Conservation (phyloP, 1,140 invertebrate genomes). For the Platyscapa corneri region DNA sequence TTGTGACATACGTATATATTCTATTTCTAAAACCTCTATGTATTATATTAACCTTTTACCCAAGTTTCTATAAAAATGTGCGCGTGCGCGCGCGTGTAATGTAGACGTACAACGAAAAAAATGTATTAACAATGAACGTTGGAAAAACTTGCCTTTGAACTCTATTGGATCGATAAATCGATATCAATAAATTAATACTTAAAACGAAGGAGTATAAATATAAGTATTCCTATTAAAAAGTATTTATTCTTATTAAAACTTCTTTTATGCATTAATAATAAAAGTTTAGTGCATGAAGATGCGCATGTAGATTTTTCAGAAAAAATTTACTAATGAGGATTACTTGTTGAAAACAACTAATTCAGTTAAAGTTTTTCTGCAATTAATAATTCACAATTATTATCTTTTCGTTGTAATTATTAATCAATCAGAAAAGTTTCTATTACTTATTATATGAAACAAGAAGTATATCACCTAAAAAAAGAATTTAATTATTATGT, state of each 20-base stretch:
- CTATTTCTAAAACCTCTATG: conserved; percentile 29
- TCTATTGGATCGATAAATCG: conserved; percentile 38
- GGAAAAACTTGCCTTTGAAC: conserved; percentile 50
- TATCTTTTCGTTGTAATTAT: neutral
- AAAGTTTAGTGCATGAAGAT: conserved; percentile 52
- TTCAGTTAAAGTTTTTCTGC: neutral
- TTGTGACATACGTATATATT: neutral
- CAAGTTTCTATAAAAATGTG: conserved; percentile 19
- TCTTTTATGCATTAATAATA: conserved; percentile 58
- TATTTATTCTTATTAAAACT: conserved; percentile 57
- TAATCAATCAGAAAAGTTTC: neutral
- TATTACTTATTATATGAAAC: neutral
- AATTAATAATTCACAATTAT: neutral
- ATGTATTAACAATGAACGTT: conserved; percentile 33
- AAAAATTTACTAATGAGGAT: neutral
- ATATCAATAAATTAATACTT: conserved; percentile 28
- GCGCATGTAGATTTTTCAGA: conserved; percentile 7
- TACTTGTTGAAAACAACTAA: neutral
- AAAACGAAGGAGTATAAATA: conserved; percentile 29
- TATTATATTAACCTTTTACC: conserved; percentile 36
- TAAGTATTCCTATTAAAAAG: conserved; percentile 52
- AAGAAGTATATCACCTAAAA: neutral
- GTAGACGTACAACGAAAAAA: conserved; percentile 50
- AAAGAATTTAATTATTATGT: too few species aligned
- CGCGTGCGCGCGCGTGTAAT: conserved; percentile 26